Base-by-base conservation (phyloP, 2,797 vertebrate species). In the Spheniscus humboldti region DNA sequence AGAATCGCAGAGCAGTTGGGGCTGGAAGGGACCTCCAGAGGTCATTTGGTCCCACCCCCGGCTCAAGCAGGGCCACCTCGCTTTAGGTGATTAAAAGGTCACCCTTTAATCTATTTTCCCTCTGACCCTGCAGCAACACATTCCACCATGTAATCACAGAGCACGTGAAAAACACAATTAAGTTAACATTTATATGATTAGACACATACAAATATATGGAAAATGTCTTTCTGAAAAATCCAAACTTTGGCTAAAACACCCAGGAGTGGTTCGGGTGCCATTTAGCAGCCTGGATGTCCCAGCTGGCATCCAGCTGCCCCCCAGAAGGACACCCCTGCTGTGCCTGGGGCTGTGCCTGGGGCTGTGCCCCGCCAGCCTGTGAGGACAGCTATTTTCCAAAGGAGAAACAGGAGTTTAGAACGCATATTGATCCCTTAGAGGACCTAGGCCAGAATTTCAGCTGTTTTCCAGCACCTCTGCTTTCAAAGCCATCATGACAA, bases 1-100 rank as follows among this genome's bases (percentile, higher is more conserved):
- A 25, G 43, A 28, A n/a, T 10, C 1, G 0, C 18, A 14, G 78
- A 13, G 55, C 1, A 3, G 15, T 6, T 45, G 64, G 24, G 62
- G 71, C 68, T 69, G 25, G 55, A 66, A 57, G 81, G 73, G 77
- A 52, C 14, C 22, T 74, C 24, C 1, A 3, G 27, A 53, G 79
- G 68, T 62, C 37, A 28, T 8, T 39, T 56, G 35, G 14, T 75
- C 23, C 27, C 71, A 31, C 5, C 23, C 17, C 33, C 55, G 7
- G 56, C 55, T 68, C 50, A 15, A 22, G 39, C 67, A 31, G 48
- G 56, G 47, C 20, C 66, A 66, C 37, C 20, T n/a, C 0, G 0
- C 35, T 67, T 30, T 10, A 20, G 13, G 50, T 56, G 39, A 59
- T 25, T 35, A 8, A 64, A 64, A 41, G 19, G 20, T 73, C 59